Percentiles rank a stretch among this genome's conserved stretches.
These are phyloP conservation scores for Empis stercorea DNA, from an alignment of 2,888 invertebrate species.

Conservation along the genomic window DNA sequence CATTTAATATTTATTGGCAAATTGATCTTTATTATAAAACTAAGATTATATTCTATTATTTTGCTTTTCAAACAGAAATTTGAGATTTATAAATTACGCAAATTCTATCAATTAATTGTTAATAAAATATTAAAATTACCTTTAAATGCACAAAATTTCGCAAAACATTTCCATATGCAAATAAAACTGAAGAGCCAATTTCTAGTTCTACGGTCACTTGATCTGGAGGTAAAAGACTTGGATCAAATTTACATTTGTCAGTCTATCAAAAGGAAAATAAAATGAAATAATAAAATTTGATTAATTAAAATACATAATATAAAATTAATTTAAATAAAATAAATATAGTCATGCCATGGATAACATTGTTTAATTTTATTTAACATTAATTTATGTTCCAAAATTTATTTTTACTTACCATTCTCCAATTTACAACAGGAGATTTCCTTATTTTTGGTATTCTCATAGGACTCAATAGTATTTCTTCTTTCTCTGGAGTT, in stretches of 20 bases:
- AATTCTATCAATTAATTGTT: too few relatives aligned
- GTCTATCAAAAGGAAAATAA: conserved; percentile 31
- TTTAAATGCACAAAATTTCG: conserved; percentile 80
- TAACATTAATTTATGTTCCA: too few relatives aligned
- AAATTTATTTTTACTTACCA: conserved; percentile 23
- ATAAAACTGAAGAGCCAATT: conserved; percentile 84
- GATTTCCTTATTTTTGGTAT: conserved; percentile 68
- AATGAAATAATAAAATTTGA: too few relatives aligned
- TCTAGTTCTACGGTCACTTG: conserved; percentile 84
- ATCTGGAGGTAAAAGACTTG: conserved; percentile 72
- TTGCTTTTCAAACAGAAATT: too few relatives aligned
- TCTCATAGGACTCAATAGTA: conserved; percentile 79
- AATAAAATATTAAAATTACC: conserved; percentile 26
- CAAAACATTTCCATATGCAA: conserved; percentile 84
- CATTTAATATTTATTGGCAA: too few relatives aligned
- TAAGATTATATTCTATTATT: not conserved
- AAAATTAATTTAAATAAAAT: too few relatives aligned
- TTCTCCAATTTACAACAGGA: conserved; percentile 52
- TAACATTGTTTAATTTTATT: too few relatives aligned
- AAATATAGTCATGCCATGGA: too few relatives aligned
- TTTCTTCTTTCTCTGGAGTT: conserved; percentile 89
- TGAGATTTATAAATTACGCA: too few relatives aligned
- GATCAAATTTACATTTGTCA: conserved; percentile 70
- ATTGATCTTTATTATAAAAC: too few relatives aligned
- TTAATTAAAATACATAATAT: too few relatives aligned